Percentiles rank a stretch among this genome's conserved stretches.
Evolutionary conservation across 1,140 invertebrate species (phyloP).

Genomic region (Manduca sexta): DNA sequence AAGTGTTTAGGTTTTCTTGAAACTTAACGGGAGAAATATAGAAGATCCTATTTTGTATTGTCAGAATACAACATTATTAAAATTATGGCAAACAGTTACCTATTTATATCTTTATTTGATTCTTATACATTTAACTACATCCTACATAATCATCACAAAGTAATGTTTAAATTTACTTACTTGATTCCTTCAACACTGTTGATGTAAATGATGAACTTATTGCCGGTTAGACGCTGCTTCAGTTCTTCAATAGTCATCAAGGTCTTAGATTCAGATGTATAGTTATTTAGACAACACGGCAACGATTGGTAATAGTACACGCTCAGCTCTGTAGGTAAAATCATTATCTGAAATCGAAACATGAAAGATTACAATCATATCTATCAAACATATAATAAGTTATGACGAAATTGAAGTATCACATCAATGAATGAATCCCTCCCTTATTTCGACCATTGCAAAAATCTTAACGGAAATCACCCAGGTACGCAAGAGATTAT

Average conservation of each 20-base stretch:
- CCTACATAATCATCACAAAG: background rate
- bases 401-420: no score
- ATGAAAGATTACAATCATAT: no score
- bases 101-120: background rate
- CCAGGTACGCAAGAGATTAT: no score
- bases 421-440: no score
- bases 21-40: no score
- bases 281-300: slow-evolving; percentile 67
- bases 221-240: slow-evolving; percentile 38
- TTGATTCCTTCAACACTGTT: slow-evolving; percentile 73
- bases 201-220: slow-evolving; percentile 74
- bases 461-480: no score
- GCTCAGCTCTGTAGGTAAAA: slow-evolving; percentile 69
- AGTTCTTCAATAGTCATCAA: slow-evolving; percentile 49
- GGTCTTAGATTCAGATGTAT: slow-evolving; percentile 27
- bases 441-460: no score
- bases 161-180: slow-evolving; percentile 39
- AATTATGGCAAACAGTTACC: background rate
- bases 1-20: no score
- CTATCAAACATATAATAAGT: no score
- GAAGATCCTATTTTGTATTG: no score
- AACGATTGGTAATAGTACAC: slow-evolving; percentile 75
- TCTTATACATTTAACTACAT: background rate
- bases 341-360: slow-evolving; percentile 63
- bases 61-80: no score